A percentile compares a stretch with the other conserved stretches of the same genome.
Conservation (phyloP, 2,113 vertebrate species). For the Cinclus cinclus region DNA sequence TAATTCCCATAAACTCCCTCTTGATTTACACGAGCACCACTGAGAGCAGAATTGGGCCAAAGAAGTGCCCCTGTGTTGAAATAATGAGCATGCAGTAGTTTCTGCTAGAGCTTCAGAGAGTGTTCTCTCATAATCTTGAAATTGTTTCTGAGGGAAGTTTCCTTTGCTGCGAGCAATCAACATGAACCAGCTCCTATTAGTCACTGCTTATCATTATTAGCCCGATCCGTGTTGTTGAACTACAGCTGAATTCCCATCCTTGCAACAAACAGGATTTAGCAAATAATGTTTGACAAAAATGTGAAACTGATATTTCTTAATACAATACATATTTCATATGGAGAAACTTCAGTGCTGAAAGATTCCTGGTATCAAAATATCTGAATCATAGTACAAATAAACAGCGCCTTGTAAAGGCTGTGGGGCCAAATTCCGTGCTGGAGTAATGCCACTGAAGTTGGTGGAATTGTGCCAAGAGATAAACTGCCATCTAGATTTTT, state of each 20-base stretch:
- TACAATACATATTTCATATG: constrained; percentile 61
- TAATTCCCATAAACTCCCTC: constrained; percentile 52
- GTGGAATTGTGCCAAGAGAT: constrained; percentile 49
- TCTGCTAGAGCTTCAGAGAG: constrained; percentile 28
- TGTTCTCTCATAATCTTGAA: constrained; percentile 38
- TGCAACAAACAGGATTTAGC: constrained; percentile 65
- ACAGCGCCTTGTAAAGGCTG: constrained; percentile 32
- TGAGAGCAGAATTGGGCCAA: not conserved
- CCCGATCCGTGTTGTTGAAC: constrained; percentile 1
- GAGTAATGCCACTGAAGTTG: constrained; percentile 11
- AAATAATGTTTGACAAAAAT: constrained; percentile 72
- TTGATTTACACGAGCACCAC: constrained; percentile 27
- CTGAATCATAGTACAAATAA: constrained; percentile 32
- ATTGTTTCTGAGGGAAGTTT: constrained; percentile 40
- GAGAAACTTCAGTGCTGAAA: constrained; percentile 57
- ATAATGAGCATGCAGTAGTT: constrained; percentile 26
- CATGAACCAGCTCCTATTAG: constrained; percentile 16
- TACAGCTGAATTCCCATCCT: constrained; percentile 54
- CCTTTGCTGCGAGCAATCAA: constrained; percentile 32
- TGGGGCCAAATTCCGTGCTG: constrained; percentile 49
- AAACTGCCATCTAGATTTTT: constrained; percentile 26
- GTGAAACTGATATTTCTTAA: constrained; percentile 74
- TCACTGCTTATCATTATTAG: constrained; percentile 37
- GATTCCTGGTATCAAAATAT: constrained; percentile 51
- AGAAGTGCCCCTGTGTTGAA: constrained; percentile 44